These are phyloP conservation scores for Petaurus breviceps DNA, from an alignment of 2,113 vertebrate species.

Conservation along the genomic window DNA sequence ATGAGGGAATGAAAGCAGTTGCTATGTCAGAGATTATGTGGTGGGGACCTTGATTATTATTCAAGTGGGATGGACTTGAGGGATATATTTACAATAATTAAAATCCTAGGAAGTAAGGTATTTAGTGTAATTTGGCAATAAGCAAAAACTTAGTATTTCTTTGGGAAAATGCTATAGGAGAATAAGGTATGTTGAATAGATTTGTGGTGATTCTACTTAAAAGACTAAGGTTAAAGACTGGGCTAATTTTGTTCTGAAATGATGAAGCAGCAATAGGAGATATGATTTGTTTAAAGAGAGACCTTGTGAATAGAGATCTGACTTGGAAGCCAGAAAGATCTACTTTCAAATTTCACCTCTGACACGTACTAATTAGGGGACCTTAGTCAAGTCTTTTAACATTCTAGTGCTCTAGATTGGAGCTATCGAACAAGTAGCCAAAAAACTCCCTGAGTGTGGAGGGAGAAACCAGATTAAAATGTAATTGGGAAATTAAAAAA, in stretches of 20 bases:
- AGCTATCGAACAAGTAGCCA: neutral
- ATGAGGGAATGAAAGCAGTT: neutral
- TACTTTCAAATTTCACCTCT: neutral
- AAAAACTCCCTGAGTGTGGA: neutral
- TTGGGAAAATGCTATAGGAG: neutral
- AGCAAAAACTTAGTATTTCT: neutral
- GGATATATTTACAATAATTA: neutral
- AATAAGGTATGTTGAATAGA: neutral
- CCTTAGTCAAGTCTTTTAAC: neutral
- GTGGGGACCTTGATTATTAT: neutral
- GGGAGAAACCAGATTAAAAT: neutral
- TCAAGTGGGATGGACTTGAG: neutral
- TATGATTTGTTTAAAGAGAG: neutral
- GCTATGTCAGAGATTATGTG: neutral
- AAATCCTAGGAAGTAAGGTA: neutral
- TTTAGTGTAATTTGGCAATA: neutral
- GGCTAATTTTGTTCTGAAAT: neutral
- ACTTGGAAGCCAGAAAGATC: neutral
- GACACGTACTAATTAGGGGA: neutral
- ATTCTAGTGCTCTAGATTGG: neutral
- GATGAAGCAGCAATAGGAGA: neutral
- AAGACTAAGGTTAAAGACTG: neutral
- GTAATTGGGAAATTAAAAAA: neutral
- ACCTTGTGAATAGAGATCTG: neutral
- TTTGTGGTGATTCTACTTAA: neutral